phyloP scores from a whole-genome alignment of 2,113 vertebrate species.

The Pseudopipra pipra region DNA sequence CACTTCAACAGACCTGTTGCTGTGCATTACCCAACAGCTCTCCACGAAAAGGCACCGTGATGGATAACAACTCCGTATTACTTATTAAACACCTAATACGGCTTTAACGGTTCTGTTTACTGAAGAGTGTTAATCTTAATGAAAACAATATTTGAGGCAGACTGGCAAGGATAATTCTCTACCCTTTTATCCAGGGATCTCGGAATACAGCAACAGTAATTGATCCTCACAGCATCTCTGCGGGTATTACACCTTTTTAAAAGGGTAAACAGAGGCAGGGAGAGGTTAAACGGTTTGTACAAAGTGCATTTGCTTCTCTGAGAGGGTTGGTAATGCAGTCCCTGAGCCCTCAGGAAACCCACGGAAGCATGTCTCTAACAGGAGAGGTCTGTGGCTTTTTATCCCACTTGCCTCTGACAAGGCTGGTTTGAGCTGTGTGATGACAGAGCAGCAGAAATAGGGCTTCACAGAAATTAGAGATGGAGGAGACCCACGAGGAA shows the following conservation, averaged over 20 bases:
- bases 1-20: not conserved
- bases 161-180: constrained; percentile 40
- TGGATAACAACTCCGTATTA: constrained; percentile 45
- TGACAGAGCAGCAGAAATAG: not conserved
- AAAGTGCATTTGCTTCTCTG: not conserved
- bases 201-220: not conserved
- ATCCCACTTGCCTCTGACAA: not conserved
- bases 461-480: not conserved
- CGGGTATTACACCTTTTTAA: not conserved
- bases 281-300: not conserved
- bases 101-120: constrained; percentile 56
- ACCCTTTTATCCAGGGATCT: constrained; percentile 42
- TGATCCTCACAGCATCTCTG: constrained; percentile 19
- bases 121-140: constrained; percentile 52
- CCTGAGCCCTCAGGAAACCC: not conserved
- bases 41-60: not conserved
- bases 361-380: not conserved
- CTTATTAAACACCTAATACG: constrained; percentile 59
- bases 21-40: not conserved
- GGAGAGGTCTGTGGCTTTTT: not conserved
- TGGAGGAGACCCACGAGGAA: not conserved
- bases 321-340: not conserved
- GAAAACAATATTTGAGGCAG: constrained; percentile 55
- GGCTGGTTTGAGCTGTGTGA: not conserved
- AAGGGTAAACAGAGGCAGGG: constrained; percentile 43